phyloP scores from a whole-genome alignment of 2,888 invertebrate genomes.

The Torymus aiolomorphi region DNA sequence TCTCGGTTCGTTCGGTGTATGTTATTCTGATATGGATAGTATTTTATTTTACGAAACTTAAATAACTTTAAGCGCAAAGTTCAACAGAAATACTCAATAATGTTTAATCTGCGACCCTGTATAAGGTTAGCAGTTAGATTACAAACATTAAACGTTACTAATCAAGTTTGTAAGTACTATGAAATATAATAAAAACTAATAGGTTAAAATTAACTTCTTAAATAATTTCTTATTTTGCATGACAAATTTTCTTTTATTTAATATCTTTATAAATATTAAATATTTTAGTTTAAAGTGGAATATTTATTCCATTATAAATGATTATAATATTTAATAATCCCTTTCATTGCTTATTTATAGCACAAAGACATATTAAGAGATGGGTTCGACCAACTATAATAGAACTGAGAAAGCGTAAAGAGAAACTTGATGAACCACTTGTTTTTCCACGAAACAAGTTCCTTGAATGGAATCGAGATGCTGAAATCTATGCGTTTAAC shows the following conservation, averaged over 20 bases:
- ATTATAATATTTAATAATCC: too few species aligned
- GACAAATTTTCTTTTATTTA: neutral
- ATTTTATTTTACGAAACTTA: too few species aligned
- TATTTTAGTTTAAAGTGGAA: neutral
- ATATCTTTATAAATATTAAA: neutral
- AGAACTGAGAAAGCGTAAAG: slow-evolving; percentile 80
- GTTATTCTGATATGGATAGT: too few species aligned
- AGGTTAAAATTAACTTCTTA: slow-evolving; percentile 1
- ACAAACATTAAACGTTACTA: slow-evolving; percentile 24
- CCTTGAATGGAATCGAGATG: slow-evolving; percentile 91
- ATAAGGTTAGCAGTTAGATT: slow-evolving; percentile 20
- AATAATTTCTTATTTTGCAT: neutral
- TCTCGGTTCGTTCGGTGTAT: too few species aligned
- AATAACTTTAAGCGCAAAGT: too few species aligned
- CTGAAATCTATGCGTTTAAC: slow-evolving; percentile 92
- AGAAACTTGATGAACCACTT: slow-evolving; percentile 67
- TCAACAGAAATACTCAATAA: neutral
- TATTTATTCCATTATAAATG: too few species aligned
- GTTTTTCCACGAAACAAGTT: slow-evolving; percentile 78
- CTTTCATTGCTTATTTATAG: slow-evolving; percentile 58
- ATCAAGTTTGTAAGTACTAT: slow-evolving; percentile 44
- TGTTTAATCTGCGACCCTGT: slow-evolving; percentile 41
- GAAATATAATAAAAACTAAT: neutral
- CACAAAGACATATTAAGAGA: slow-evolving; percentile 77
- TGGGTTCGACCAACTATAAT: slow-evolving; percentile 84